phyloP scores from a whole-genome alignment of 2,113 vertebrate species.

The Motacilla tschutschensis region DNA sequence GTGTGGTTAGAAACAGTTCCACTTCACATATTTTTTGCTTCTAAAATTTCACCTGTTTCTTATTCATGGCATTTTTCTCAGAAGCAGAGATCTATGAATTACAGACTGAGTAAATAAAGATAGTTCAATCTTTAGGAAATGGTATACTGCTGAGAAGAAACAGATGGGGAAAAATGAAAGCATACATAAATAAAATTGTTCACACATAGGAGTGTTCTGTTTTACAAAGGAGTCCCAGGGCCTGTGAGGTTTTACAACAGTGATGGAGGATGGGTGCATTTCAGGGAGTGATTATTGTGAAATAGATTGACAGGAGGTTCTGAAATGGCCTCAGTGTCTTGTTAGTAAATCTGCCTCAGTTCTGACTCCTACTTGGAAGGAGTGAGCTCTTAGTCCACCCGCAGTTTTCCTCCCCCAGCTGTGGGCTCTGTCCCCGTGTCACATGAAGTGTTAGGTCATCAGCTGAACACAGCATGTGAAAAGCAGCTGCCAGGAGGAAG shows the following conservation, averaged over 20 bases:
- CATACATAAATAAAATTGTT: background rate
- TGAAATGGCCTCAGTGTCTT: background rate
- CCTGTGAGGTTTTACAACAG: background rate
- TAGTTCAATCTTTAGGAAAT: background rate
- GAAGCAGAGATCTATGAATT: slow-evolving; percentile 1
- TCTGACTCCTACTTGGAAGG: background rate
- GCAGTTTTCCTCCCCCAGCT: slow-evolving; percentile 25
- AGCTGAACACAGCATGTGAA: background rate
- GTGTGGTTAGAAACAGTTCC: background rate
- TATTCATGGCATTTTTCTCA: slow-evolving; percentile 1
- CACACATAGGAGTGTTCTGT: background rate
- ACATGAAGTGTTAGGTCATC: slow-evolving; percentile 51
- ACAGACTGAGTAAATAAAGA: background rate
- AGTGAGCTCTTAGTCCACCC: background rate
- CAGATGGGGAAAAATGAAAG: slow-evolving; percentile 3
- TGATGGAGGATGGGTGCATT: background rate
- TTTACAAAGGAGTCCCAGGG: background rate
- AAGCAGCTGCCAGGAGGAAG: slow-evolving; percentile 44
- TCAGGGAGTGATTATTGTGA: background rate
- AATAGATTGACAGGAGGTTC: background rate
- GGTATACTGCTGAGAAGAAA: background rate
- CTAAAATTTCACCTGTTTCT: slow-evolving; percentile 40
- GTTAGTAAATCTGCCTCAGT: background rate
- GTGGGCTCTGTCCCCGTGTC: slow-evolving; percentile 28
- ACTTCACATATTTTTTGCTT: slow-evolving; percentile 4